Evolutionary conservation across 2,113 vertebrate species (phyloP), one percentile per base, ranked within the genome.

Genomic region (Morone chrysops): DNA sequence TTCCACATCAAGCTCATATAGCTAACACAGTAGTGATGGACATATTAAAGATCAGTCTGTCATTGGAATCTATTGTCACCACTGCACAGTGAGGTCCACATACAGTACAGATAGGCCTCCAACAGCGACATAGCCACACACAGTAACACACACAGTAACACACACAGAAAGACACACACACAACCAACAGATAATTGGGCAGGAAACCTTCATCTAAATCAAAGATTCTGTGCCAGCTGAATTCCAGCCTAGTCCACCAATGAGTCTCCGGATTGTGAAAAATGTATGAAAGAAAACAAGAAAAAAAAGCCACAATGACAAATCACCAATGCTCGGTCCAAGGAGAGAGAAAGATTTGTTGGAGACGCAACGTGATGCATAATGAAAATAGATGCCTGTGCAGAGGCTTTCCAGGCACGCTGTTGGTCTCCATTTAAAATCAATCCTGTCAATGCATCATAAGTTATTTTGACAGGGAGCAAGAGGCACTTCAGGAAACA

Each of bases 391-490:
- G 87, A 92, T 91, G 91, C 89, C 31, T 84, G 83, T 50, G 73
- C 81, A 5, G 67, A 84, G 87, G 84, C 84, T 91, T 92, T 91
- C 85, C 77, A 78, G 89, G 85, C 90, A 84, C 59, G n/a, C 67
- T 81, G 87, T 87, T 92, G 92, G 90, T 92, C 88, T 80, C 86
- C 88, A 87, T 94, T 93, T 91, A 88, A 92, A 94, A 94, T 94
- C 92, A 93, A 92, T 94, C 87, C 91, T 86, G 89, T 94, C 92
- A 92, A 90, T 89, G 88, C 75, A 82, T 95, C 90, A 91, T 94
- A 95, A 88, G 88, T 94, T 94, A 94, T 93, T 92, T 93, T 94
- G 94, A 95, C 93, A 93, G 84, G 87, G 90, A 92, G 92, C 88
- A 92, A 91, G 87, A 90, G 90, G 86, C 91, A 92, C 90, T 94